Evolutionary conservation across 2,888 invertebrate genomes (phyloP), one percentile per base, ranked within the genome.

Genomic region (Tetragonisca angustula): DNA sequence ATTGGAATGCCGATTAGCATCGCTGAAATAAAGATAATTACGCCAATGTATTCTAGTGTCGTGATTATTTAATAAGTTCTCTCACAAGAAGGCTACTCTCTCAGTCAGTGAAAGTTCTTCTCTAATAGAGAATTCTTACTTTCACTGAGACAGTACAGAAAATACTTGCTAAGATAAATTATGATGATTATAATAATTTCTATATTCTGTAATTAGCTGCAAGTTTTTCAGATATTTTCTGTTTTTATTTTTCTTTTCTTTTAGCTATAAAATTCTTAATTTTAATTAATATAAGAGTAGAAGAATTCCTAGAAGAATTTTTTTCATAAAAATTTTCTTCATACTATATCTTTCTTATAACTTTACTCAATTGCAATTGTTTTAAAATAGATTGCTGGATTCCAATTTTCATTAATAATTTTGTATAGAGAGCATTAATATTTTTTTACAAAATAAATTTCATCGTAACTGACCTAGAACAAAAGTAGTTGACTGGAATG

Each of bases 1-100:
- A 97, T 84, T 0, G 97, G 97, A 72, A 97, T 96, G 0, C 96
- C 97, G 59, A 96, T 89, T 61, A 98, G 93, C 95, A 97, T 96
- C 43, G 96, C 95, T 95, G 86, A 32, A 91, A 92, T 67, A 59
- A 72, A 81, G 13, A 50, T 79, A n/a, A 13, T 80, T 27, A 27
- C 13, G 6, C 17, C 17, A n/a, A 27, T 67, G 67, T 21, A 11
- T 36, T 36, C 3, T 4, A 27, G 27, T 36, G 2, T n/a, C 15
- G 52, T 36, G 19, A 13, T 65, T 65, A 36, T n/a, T 65, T 21
- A 4, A 27, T 24, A n/a, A 65, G 6, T n/a, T 65, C n/a, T 36
- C 64, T 65, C n/a, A 59, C 56, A 36, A 13, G 5, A 17, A 36
- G 43, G 52, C 62, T 21, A 50, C 43, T 52, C 15, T 24, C 15